Evolutionary conservation across 2,888 invertebrate genomes (phyloP).

Genomic region (Imbricaverruca yamaguchii): DNA sequence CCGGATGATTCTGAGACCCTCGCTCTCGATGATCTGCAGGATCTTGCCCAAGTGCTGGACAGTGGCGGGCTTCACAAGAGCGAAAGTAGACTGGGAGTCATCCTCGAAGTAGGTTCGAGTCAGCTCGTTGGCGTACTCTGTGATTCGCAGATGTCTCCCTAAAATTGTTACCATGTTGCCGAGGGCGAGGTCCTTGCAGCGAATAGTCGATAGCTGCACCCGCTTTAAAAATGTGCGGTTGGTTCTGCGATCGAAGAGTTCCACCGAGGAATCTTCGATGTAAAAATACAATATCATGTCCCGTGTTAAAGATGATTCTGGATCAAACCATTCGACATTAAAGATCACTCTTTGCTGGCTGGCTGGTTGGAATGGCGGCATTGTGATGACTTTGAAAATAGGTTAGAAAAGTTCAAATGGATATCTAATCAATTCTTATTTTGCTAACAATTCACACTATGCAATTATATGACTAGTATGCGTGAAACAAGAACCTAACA

Average conservation of each 20-base stretch:
- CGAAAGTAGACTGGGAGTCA: neutral
- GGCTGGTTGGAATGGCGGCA: slow-evolving; percentile 8
- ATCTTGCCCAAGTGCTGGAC: neutral
- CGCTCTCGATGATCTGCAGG: neutral
- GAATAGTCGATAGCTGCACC: neutral
- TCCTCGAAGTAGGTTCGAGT: neutral
- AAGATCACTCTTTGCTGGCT: neutral
- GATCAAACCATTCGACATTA: slow-evolving; percentile 17
- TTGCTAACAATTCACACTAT: too few relatives aligned
- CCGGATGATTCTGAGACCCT: neutral
- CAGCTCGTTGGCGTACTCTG: neutral
- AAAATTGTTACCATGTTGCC: neutral
- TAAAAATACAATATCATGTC: neutral
- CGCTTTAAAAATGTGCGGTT: neutral
- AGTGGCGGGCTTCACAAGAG: neutral
- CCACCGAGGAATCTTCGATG: neutral
- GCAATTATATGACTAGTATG: too few relatives aligned
- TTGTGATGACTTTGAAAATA: neutral
- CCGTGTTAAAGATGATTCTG: neutral
- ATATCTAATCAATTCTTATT: too few relatives aligned
- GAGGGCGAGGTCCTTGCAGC: neutral
- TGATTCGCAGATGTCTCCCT: neutral
- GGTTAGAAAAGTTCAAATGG: too few relatives aligned
- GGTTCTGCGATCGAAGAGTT: neutral
- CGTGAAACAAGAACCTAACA: too few relatives aligned